Base-by-base conservation (phyloP, 2,113 vertebrate genomes). In the Hyperopisus bebe region DNA sequence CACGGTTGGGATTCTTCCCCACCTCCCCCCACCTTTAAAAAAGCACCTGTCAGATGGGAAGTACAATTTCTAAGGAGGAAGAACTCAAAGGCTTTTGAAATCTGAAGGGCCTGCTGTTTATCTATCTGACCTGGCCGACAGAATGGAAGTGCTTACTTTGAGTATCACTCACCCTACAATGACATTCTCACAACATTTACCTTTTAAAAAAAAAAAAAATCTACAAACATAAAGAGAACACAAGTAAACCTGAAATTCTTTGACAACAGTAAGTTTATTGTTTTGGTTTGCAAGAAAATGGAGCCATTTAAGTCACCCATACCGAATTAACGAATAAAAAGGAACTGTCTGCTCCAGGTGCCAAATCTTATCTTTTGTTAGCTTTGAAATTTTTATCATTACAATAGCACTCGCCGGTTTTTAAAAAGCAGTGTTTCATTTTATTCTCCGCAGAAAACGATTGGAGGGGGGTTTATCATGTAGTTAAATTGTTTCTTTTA, bases 11-110 rank as follows among this genome's bases (percentile, higher is more conserved):
- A 80, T 42, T 19, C 74, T 17, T 4, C 11, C 35, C 15, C 74
- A 35, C 17, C 70, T n/a, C 15, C 15, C 74, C 17, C 35, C 62
- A 70, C 62, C 62, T 70, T 70, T 70, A 42, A 80, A 83, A 46
- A 84, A 47, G 44, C 82, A 84, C 82, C 82, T 84, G 39, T 84
- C 44, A 84, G 47, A 84, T 47, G 77, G 42, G 77, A 82, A 82
- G 39, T 47, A 46, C 42, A 84, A 44, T 84, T 84, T 46, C 42
- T 84, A 46, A 44, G 21, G 21, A 46, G 2, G 24, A 84, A 46
- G 24, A 84, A n/a, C 39, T 46, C n/a, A 51, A 86, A 51, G 44
- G 46, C 82, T 47, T 84, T 84, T 51, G 84, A 31, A 51, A 51
- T 50, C 11, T 51, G 46, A 86, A 86, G 48, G 39, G 44, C 24